Conservation (phyloP, 1,140 invertebrate species). For the Drosophila lowei region DNA sequence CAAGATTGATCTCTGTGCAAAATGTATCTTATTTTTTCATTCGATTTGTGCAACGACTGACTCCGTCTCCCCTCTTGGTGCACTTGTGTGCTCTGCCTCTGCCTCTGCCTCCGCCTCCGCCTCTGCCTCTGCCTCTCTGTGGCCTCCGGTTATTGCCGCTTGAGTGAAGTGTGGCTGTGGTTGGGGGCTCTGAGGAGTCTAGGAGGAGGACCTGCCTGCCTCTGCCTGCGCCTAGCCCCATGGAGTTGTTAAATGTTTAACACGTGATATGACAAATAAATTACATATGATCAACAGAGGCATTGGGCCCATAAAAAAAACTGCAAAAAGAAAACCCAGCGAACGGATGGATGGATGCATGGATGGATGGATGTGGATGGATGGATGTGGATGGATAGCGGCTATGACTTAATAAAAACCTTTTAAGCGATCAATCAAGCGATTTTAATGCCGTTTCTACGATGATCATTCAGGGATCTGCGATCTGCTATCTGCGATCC, state of each 20-base stretch:
- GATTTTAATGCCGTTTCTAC: constrained; percentile 37
- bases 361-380: background rate
- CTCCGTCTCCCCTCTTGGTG: background rate
- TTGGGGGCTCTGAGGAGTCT: constrained; percentile 1
- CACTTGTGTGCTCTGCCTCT: constrained; percentile 46
- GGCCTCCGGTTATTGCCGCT: constrained; percentile 48
- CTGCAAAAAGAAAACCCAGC: constrained; percentile 6
- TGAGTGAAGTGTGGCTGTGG: constrained; percentile 1
- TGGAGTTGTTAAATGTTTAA: constrained; percentile 77
- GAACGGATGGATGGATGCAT: constrained; percentile 5
- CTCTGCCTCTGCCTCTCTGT: background rate
- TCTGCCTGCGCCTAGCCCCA: constrained; percentile 50
- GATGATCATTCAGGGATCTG: constrained; percentile 35
- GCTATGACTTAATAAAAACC: constrained; percentile 61
- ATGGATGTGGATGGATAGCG: constrained; percentile 6
- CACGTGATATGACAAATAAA: constrained; percentile 80
- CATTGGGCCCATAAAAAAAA: constrained; percentile 21
- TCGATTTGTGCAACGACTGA: constrained; percentile 50
- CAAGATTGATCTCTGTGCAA: constrained; percentile 75
- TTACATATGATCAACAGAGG: constrained; percentile 68
- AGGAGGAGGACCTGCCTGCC: constrained; percentile 14
- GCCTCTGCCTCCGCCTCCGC: constrained; percentile 29
- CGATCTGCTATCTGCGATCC: too few relatives aligned
- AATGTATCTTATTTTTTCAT: constrained; percentile 47
- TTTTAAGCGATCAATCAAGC: constrained; percentile 76